phyloP scores from a whole-genome alignment of 2,888 invertebrate species.

The Melieria picta region DNA sequence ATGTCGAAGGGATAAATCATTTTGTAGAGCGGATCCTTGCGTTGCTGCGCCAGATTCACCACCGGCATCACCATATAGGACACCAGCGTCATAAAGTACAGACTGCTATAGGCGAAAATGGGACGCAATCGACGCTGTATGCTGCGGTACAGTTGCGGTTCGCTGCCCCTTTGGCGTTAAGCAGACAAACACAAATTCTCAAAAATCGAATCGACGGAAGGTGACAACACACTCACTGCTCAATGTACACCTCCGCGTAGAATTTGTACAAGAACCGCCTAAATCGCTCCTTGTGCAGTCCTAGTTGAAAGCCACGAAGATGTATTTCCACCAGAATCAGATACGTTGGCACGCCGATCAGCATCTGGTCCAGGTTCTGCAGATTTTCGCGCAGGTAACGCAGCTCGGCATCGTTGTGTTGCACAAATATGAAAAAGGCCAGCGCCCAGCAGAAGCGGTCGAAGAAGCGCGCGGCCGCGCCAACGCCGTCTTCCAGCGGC shows the following conservation, averaged over 20 bases:
- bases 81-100: constrained; percentile 44
- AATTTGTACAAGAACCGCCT: constrained; percentile 49
- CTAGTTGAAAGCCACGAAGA: constrained; percentile 51
- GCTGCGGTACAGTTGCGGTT: constrained; percentile 33
- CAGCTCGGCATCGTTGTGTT: constrained; percentile 51
- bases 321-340: constrained; percentile 50
- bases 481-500: constrained; percentile 52
- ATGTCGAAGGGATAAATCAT: constrained; percentile 38
- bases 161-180: too few relatives aligned
- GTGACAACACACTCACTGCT: constrained; percentile 38
- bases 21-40: constrained; percentile 38
- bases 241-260: constrained; percentile 52
- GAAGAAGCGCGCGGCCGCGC: constrained; percentile 25
- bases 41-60: constrained; percentile 37
- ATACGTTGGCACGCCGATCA: constrained; percentile 53
- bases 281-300: constrained; percentile 42
- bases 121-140: constrained; percentile 46
- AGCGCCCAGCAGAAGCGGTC: constrained; percentile 45
- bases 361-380: constrained; percentile 49
- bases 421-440: constrained; percentile 45
- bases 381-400: constrained; percentile 48
- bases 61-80: constrained; percentile 45
- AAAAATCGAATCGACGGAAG: not conserved
- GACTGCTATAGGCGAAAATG: not conserved
- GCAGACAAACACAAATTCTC: not conserved